Conservation (phyloP, 1,140 invertebrate species). For the Drosophila paulistorum region DNA sequence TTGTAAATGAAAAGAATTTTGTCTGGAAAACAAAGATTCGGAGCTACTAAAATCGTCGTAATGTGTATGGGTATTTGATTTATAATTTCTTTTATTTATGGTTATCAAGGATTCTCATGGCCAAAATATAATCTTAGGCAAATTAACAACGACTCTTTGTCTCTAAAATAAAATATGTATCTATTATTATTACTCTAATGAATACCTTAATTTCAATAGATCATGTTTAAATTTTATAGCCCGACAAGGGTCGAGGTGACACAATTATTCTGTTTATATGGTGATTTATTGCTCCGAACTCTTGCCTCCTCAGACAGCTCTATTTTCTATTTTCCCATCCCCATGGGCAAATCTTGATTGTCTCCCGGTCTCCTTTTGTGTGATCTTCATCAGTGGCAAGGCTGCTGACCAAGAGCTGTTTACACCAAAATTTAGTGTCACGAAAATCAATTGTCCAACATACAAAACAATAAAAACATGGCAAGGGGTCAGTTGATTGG, state of each 20-base stretch:
- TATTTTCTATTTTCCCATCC: neutral
- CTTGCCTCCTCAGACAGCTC: neutral
- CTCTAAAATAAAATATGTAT: no score
- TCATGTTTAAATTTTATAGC: neutral
- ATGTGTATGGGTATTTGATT: no score
- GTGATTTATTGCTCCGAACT: neutral
- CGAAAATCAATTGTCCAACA: constrained; percentile 71
- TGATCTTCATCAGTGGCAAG: constrained; percentile 17
- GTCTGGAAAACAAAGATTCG: no score
- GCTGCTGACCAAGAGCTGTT: constrained; percentile 70
- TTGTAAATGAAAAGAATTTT: no score
- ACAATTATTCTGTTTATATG: neutral
- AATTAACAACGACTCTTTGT: no score
- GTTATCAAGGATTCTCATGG: no score
- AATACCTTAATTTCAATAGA: neutral
- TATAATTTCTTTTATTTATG: no score
- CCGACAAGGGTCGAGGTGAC: neutral
- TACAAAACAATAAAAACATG: constrained; percentile 67
- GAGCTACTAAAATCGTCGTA: no score
- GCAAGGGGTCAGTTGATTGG: constrained; percentile 33
- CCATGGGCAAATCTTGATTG: neutral
- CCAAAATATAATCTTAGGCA: no score
- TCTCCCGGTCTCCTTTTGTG: neutral
- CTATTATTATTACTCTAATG: neutral
- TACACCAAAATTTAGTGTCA: constrained; percentile 72